Conservation (phyloP, 2,113 vertebrate species). For the Microcebus jonahi region DNA sequence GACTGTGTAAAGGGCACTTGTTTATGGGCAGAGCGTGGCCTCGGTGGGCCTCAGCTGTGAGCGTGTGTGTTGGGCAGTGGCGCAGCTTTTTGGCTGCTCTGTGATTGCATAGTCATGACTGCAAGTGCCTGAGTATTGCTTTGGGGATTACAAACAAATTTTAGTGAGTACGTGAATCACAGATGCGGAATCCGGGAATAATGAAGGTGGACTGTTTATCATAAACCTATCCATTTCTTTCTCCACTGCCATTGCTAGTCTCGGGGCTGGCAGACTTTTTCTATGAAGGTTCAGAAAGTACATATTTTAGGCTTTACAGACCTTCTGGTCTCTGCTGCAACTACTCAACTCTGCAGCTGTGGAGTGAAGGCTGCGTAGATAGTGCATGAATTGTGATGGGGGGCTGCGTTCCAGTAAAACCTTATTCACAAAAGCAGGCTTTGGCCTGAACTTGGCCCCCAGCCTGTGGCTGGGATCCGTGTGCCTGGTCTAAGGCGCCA, state of each 20-base stretch:
- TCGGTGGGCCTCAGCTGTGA: not conserved
- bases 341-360: not conserved
- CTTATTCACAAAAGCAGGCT: not conserved
- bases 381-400: rapidly evolving
- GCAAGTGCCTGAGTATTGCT: not conserved
- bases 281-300: not conserved
- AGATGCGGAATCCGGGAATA: not conserved
- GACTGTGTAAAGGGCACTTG: not conserved
- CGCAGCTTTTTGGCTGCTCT: not conserved
- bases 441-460: not conserved
- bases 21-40: not conserved
- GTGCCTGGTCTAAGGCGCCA: rapidly evolving
- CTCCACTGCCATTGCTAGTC: not conserved
- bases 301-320: not conserved
- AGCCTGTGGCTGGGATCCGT: not conserved
- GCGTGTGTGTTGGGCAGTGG: not conserved
- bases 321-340: rapidly evolving
- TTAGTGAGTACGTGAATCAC: not conserved
- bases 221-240: not conserved
- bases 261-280: not conserved
- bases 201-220: not conserved
- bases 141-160: not conserved
- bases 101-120: rapidly evolving
- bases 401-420: not conserved
- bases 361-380: not conserved